Evolutionary conservation across 2,888 invertebrate species (phyloP).

Genomic region (Drosophila multiciliata): DNA sequence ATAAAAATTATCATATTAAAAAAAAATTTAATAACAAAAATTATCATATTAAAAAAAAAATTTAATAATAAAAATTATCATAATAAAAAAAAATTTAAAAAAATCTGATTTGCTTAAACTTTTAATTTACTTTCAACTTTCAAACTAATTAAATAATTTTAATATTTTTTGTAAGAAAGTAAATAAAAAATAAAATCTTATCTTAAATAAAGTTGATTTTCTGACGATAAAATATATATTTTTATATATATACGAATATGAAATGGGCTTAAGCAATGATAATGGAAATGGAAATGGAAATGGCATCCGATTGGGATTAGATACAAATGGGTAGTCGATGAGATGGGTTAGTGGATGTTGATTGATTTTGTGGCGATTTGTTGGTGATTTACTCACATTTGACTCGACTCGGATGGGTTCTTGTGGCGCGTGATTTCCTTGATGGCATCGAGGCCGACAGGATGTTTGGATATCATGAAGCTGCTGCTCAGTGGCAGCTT

Average conservation of each 20-base stretch:
- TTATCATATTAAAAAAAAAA: no score
- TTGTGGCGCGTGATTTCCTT: constrained; percentile 90
- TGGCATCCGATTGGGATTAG: constrained; percentile 27
- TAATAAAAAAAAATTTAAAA: no score
- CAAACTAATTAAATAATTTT: not conserved
- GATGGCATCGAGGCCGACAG: constrained; percentile 91
- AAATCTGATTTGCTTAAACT: not conserved
- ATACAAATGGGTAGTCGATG: constrained; percentile 15
- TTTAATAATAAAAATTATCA: no score
- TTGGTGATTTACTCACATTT: constrained; percentile 82
- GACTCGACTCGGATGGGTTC: constrained; percentile 86
- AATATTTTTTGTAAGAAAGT: not conserved
- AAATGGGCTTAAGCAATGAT: not conserved
- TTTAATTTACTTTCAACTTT: not conserved
- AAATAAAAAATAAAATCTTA: not conserved
- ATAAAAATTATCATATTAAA: no score
- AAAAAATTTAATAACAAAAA: no score
- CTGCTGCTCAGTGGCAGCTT: constrained; percentile 84
- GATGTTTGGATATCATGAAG: constrained; percentile 86
- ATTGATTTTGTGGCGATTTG: not conserved
- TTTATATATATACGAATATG: not conserved
- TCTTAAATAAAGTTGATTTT: not conserved
- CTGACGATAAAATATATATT: not conserved
- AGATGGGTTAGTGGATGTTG: no score
- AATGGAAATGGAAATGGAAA: constrained; percentile 7